Base-by-base conservation (phyloP, 2,797 vertebrate genomes). In the Gadopsis marmoratus region DNA sequence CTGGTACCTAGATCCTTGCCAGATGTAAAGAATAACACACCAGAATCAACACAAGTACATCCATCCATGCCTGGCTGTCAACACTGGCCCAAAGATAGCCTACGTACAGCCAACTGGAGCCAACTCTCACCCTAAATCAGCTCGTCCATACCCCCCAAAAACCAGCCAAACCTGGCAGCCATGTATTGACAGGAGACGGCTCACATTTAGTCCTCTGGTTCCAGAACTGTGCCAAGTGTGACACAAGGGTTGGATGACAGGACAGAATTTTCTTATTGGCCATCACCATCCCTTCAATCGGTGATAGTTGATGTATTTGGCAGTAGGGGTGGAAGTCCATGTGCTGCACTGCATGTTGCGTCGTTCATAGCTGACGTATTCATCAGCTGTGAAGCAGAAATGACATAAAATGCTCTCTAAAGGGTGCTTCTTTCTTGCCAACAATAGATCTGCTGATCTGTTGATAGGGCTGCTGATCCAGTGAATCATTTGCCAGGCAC, bases 381-480 rank as follows among this genome's bases (percentile, higher is more conserved):
- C 3, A 1, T 78, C 50, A 39, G 37, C 35, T 68, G 4, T 81
- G 39, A 72, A 63, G 71, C 60, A 68, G 74, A 76, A 78, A 76
- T 75, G 14, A 26, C 68, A 81, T 80, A 79, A 74, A 78, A 86
- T 78, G 37, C 79, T 82, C 81, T 86, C 67, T 74, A 55, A 89
- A 81, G 76, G 50, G 70, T 39, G 39, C 11, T 61, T 79, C n/a
- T 82, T 31, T 69, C 60, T 81, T 74, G 43, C 70, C 72, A 85
- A 87, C 76, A 86, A 85, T 82, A 84, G 58, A 84, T 81, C 84
- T 72, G 50, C 59, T 56, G 70, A 74, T 67, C 26, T 61, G 79
- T 58, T 83, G 61, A 70, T 86, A n/a, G 37, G 47, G 63, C 64
- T 81, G 78, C 87, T 87, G 73, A 86, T 78, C 35, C 59, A 82